A percentile compares a stretch with the other conserved stretches of the same genome.
Evolutionary conservation across 2,797 vertebrate species (phyloP).

Genomic region (Phoxinus dragarum): DNA sequence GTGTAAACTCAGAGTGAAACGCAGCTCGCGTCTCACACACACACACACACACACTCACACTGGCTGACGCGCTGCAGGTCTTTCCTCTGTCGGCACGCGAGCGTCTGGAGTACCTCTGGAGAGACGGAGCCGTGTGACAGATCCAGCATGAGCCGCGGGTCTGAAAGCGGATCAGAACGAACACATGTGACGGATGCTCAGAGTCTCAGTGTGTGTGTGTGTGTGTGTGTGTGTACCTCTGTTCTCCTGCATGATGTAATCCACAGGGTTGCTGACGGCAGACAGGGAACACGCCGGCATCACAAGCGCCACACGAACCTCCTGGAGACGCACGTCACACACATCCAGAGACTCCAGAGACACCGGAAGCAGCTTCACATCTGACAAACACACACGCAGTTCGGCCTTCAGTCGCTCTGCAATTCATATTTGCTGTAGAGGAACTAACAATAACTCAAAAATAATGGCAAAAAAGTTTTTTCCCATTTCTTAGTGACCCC

Average conservation of each 20-base stretch:
- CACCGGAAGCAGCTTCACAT: conserved; percentile 83
- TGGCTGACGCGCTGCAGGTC: conserved; percentile 85
- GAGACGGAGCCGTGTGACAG: conserved; percentile 82
- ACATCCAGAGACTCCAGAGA: conserved; percentile 79
- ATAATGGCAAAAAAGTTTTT: background rate
- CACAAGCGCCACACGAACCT: conserved; percentile 83
- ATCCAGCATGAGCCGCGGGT: conserved; percentile 84
- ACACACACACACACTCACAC: conserved; percentile 78
- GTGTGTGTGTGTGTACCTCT: conserved; percentile 76
- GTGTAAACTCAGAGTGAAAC: background rate
- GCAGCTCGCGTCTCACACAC: background rate
- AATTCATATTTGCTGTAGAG: background rate
- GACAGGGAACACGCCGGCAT: conserved; percentile 86
- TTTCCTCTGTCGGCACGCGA: conserved; percentile 81
- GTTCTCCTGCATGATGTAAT: conserved; percentile 87
- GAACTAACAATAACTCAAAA: background rate
- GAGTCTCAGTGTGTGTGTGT: conserved; percentile 10
- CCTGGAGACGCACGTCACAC: conserved; percentile 77
- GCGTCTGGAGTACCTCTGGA: conserved; percentile 80
- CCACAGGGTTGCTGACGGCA: conserved; percentile 86
- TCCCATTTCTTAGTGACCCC: background rate
- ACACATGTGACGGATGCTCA: background rate
- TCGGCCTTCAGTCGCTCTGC: background rate
- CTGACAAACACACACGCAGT: conserved; percentile 69
- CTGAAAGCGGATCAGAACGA: conserved; percentile 68